These are phyloP conservation scores for Danio aesculapii DNA, from an alignment of 2,797 vertebrate species.

Conservation along the genomic window DNA sequence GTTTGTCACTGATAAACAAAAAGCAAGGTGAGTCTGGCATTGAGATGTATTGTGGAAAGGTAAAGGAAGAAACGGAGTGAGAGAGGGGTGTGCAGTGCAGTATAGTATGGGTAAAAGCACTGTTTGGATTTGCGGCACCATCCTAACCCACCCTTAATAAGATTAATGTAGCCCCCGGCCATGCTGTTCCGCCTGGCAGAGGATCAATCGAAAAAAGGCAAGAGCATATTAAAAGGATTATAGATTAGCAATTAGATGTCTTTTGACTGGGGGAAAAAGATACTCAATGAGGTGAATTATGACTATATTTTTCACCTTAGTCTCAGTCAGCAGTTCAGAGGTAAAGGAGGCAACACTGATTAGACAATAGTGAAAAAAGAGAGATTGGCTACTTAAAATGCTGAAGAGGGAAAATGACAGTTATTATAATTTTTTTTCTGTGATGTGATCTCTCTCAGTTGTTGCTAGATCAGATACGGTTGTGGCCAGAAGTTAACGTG, in stretches of 20 bases:
- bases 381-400: not conserved
- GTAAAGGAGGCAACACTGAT: constrained; percentile 1
- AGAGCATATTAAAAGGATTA: constrained; percentile 94
- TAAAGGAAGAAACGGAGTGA: constrained; percentile 20
- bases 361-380: not conserved
- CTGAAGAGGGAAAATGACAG: not conserved
- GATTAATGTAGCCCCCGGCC: constrained; percentile 90
- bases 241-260: constrained; percentile 97
- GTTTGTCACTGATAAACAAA: constrained; percentile 75
- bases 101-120: constrained; percentile 71
- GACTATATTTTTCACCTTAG: constrained; percentile 71
- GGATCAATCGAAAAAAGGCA: constrained; percentile 91
- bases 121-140: constrained; percentile 77
- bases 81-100: constrained; percentile 42
- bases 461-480: too few relatives aligned
- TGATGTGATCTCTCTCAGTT: constrained; percentile 23
- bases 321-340: constrained; percentile 47
- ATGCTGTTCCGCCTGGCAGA: constrained; percentile 87
- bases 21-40: constrained; percentile 55
- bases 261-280: constrained; percentile 85
- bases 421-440: not conserved
- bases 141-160: constrained; percentile 87
- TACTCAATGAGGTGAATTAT: constrained; percentile 83
- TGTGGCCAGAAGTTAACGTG: too few relatives aligned
- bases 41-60: constrained; percentile 34